These are phyloP conservation scores for Notothenia coriiceps DNA, from an alignment of 2,113 vertebrate genomes.

Conservation along the genomic window DNA sequence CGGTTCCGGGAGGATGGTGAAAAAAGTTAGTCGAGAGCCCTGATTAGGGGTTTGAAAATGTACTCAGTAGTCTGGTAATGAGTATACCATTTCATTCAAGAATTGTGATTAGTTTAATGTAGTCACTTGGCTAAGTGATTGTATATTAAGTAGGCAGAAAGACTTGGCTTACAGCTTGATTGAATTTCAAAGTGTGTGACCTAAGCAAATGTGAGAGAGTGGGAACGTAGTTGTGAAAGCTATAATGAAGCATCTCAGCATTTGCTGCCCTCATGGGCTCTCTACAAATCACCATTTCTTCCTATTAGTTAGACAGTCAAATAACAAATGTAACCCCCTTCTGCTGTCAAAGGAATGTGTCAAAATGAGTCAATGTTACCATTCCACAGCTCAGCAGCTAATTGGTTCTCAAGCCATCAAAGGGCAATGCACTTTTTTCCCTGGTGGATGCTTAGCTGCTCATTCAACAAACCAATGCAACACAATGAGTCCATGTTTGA, in stretches of 20 bases:
- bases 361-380: too few relatives aligned
- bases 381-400: not conserved
- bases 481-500: not conserved
- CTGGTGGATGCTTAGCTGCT: not conserved
- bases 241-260: not conserved
- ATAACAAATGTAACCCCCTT: not conserved
- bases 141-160: too few relatives aligned
- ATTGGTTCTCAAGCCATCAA: not conserved
- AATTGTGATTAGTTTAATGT: too few relatives aligned
- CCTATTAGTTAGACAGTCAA: not conserved
- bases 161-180: too few relatives aligned
- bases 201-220: too few relatives aligned
- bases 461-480: not conserved
- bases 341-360: not conserved
- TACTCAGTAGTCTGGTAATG: too few relatives aligned
- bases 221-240: not conserved
- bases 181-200: too few relatives aligned
- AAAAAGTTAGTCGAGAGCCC: too few relatives aligned
- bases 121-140: too few relatives aligned
- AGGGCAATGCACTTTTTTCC: not conserved
- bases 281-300: not conserved
- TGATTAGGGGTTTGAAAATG: too few relatives aligned
- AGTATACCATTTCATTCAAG: too few relatives aligned
- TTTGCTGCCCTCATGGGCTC: not conserved
- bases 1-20: too few relatives aligned